Evolutionary conservation across 2,113 vertebrate genomes (phyloP), one percentile per base, ranked within the genome.

Genomic region (Pseudorasbora parva): DNA sequence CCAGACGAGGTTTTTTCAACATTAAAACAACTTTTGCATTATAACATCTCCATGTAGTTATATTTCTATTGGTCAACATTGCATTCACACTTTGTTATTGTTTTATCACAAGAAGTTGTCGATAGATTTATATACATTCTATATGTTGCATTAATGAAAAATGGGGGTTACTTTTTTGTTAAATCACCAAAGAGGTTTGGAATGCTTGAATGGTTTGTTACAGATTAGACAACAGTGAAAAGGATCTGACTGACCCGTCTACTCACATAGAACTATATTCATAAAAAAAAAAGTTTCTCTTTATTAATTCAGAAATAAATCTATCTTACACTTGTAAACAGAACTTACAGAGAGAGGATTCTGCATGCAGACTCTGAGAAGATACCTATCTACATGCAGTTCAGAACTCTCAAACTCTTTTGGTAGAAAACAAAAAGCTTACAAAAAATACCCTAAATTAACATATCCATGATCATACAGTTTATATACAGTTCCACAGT

Each of bases 401-500:
- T 85, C 77, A 82, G 72, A 81, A 75, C 68, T 68, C 76, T 82
- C 79, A 56, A 74, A 73, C 47, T 69, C 30, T 69, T 86, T 47
- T 21, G 47, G 56, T 81, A 33, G 62, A 86, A 86, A 75, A 86
- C 66, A 86, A 73, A 81, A 83, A 76, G 23, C 8, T 54, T 81
- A 88, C 85, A 82, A 83, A 85, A 88, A 87, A 87, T 76, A 85
- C 83, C 86, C 74, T 84, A 86, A 82, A 82, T 84, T 30, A 82
- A 76, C 78, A 80, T 49, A 84, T 75, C 79, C 78, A 43, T 74
- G 79, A 83, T 81, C 78, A n/a, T 80, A 86, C 87, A 82, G 85
- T 62, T 41, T 86, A 82, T 88, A 57, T 84, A 88, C 82, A 86
- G 41, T 37, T 78, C 10, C 43, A 15, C 19, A 47, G 78, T 66